Percentiles rank a stretch among this genome's conserved stretches.
These are phyloP conservation scores for Campylomormyrus numenius DNA, from an alignment of 2,113 vertebrate species.

Conservation along the genomic window DNA sequence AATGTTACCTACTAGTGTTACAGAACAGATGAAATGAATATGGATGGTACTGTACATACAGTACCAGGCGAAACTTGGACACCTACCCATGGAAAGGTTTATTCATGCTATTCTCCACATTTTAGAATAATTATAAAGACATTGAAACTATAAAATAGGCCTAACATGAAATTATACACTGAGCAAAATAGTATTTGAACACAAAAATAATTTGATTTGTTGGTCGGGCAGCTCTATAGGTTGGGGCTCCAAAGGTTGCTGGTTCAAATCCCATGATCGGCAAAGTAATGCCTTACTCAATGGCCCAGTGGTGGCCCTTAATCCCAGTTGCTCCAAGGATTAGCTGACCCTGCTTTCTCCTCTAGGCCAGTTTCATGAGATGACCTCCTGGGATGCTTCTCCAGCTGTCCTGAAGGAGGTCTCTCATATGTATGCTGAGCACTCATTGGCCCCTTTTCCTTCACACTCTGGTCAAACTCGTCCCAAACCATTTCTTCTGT, in stretches of 20 bases:
- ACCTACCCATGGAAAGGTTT: neutral
- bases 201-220: neutral
- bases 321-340: neutral
- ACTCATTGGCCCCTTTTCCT: neutral
- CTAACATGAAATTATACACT: neutral
- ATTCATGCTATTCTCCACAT: neutral
- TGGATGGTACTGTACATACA: neutral
- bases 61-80: neutral
- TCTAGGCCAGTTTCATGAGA: neutral
- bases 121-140: neutral
- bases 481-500: neutral
- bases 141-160: neutral
- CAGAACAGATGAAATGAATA: neutral
- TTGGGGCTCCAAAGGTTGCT: neutral
- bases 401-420: neutral
- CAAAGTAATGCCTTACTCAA: neutral
- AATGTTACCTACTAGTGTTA: neutral
- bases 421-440: neutral
- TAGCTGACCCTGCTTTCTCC: neutral
- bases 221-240: neutral
- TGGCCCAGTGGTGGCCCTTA: neutral
- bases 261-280: neutral
- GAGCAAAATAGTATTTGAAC: neutral
- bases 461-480: neutral
- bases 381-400: neutral